A percentile compares a stretch with the other conserved stretches of the same genome.
These are phyloP conservation scores for Anadara kagoshimensis DNA, from an alignment of 1,140 invertebrate species.

Conservation along the genomic window DNA sequence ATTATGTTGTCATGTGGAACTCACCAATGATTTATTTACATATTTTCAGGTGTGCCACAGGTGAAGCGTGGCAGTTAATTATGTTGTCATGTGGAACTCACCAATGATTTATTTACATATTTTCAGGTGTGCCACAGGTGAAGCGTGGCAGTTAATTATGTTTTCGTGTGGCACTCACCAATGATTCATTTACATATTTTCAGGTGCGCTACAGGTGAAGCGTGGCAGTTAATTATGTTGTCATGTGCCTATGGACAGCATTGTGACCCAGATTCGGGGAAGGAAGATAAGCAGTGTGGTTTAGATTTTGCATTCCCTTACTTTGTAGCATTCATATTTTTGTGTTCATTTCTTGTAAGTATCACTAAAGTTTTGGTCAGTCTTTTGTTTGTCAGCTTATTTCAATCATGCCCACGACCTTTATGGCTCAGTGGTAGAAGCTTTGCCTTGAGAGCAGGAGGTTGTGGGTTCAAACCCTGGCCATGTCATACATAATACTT, in stretches of 20 bases:
- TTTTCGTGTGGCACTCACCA: constrained; percentile 75
- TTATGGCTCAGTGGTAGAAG: too few species aligned
- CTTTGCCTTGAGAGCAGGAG: too few species aligned
- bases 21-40: too few species aligned
- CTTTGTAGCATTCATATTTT: constrained; percentile 99
- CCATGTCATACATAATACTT: too few species aligned
- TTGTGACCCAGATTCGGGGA: constrained; percentile 71
- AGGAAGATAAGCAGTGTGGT: constrained; percentile 83
- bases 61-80: constrained; percentile 91
- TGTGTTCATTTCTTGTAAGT: constrained; percentile 98
- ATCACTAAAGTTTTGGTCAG: background rate
- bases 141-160: constrained; percentile 99
- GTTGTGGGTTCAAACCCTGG: too few species aligned
- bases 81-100: constrained; percentile 82
- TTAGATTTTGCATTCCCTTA: constrained; percentile 97
- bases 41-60: too few species aligned
- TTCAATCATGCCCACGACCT: too few species aligned
- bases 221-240: constrained; percentile 99
- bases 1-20: too few species aligned
- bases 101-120: background rate
- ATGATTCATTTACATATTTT: constrained; percentile 1
- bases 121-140: constrained; percentile 97
- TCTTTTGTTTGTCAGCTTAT: too few species aligned
- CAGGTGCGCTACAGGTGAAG: constrained; percentile 99
- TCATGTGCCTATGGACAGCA: constrained; percentile 66